Evolutionary conservation across 2,797 vertebrate species (phyloP), one percentile per base, ranked within the genome.

Genomic region (Acipenser transmontanus): DNA sequence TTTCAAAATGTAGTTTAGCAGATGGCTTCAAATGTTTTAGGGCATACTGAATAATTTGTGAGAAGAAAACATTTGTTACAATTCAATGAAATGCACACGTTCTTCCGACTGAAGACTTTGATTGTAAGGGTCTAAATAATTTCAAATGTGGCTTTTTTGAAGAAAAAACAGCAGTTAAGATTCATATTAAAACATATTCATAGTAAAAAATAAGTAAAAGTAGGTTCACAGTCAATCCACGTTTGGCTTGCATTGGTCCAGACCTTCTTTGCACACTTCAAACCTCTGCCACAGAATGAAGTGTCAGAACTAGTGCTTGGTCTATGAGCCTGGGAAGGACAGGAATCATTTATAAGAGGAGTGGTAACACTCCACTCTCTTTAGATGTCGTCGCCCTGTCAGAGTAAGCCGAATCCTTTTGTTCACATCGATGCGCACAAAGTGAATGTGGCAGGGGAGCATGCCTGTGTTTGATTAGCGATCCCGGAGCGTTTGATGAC

Each of bases 401-500:
- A 49, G 49, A 17, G 49, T 4, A 3, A 34, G 20, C 59, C 50
- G 4, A 11, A n/a, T 50, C 34, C 51, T 50, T 11, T 59, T 11
- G 52, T 47, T 20, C 7, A 52, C 49, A 64, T 49, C 48, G 10
- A 57, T 2, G 54, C 20, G 50, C 49, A 59, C 34, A 12, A 64
- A 63, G 8, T 9, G 56, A 71, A 72, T 6, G 61, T 48, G 47
- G 61, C 62, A 14, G 56, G 49, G 50, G 54, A 20, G 10, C 64
- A 50, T 8, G 48, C 60, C 14, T 9, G 50, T 59, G 70, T 72
- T 68, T 69, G 68, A 76, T 72, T 70, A 74, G 71, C 61, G 52
- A 50, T 61, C 68, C 67, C 70, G 62, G 68, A 61, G 66, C 54
- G 17, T 70, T 72, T 68, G 52, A 73, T 74, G 73, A 50, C 63